phyloP scores from a whole-genome alignment of 2,888 invertebrate species.

The Papilio protenor region DNA sequence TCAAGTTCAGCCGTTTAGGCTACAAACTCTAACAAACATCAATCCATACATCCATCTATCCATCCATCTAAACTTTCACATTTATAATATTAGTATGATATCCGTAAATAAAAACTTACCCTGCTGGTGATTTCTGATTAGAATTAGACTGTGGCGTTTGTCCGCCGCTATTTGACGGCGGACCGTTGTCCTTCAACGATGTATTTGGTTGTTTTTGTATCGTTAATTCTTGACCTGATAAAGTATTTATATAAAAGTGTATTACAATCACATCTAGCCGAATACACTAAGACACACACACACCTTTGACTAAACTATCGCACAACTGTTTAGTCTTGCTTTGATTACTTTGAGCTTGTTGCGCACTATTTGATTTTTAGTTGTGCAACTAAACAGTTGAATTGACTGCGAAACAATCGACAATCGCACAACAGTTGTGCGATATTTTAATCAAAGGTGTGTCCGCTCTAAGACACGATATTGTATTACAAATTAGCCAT shows the following conservation, averaged over 20 bases:
- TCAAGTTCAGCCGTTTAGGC: too few species aligned
- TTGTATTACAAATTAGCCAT: constrained; percentile 80
- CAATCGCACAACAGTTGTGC: neutral
- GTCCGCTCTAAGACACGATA: constrained; percentile 56
- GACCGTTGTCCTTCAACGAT: constrained; percentile 90
- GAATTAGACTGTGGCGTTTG: constrained; percentile 81
- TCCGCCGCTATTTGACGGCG: constrained; percentile 77
- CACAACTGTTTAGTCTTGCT: too few species aligned
- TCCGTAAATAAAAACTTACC: constrained; percentile 89
- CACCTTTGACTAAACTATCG: too few species aligned
- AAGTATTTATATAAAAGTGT: constrained; percentile 14
- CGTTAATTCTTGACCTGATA: constrained; percentile 93
- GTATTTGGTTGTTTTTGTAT: constrained; percentile 98
- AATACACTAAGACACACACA: neutral
- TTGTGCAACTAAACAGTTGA: too few species aligned
- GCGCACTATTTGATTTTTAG: too few species aligned
- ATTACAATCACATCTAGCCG: neutral
- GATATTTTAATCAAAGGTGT: neutral
- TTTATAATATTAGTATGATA: too few species aligned
- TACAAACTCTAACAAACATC: too few species aligned
- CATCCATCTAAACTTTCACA: too few species aligned
- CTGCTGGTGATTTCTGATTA: constrained; percentile 87
- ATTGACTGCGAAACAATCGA: neutral
- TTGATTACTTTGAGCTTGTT: too few species aligned
- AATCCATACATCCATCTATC: too few species aligned